Evolutionary conservation across 1,140 invertebrate species (phyloP).

Genomic region (Delia radicum): DNA sequence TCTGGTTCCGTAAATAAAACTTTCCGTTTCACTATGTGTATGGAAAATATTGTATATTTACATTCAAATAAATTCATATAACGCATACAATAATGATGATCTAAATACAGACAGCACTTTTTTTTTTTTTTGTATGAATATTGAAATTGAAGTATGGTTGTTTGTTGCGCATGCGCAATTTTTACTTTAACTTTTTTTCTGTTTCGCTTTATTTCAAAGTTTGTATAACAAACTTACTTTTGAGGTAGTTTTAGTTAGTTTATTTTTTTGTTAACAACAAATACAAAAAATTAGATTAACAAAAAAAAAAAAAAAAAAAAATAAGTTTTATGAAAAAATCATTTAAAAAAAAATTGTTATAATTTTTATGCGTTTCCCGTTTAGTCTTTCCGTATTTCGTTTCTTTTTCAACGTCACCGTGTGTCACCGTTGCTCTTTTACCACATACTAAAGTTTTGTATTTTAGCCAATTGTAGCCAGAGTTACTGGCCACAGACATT

Average conservation of each 20-base stretch:
- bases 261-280: no score
- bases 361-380: not conserved
- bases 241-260: constrained; percentile 5
- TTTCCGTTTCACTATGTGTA: constrained; percentile 4
- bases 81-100: not conserved
- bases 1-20: not conserved
- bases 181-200: not conserved
- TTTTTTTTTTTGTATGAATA: no score
- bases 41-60: not conserved
- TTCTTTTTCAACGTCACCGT: not conserved
- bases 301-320: not conserved
- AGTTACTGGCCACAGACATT: not conserved
- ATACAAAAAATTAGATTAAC: no score
- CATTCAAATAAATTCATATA: not conserved
- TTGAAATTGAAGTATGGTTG: not conserved
- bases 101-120: not conserved
- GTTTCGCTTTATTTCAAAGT: not conserved
- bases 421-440: constrained; percentile 15
- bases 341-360: not conserved
- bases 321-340: not conserved
- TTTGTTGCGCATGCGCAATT: not conserved
- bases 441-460: not conserved
- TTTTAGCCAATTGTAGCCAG: not conserved
- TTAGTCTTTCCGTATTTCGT: not conserved
- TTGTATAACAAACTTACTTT: constrained; percentile 9